phyloP scores from a whole-genome alignment of 2,113 vertebrate species.

The Grus americana region DNA sequence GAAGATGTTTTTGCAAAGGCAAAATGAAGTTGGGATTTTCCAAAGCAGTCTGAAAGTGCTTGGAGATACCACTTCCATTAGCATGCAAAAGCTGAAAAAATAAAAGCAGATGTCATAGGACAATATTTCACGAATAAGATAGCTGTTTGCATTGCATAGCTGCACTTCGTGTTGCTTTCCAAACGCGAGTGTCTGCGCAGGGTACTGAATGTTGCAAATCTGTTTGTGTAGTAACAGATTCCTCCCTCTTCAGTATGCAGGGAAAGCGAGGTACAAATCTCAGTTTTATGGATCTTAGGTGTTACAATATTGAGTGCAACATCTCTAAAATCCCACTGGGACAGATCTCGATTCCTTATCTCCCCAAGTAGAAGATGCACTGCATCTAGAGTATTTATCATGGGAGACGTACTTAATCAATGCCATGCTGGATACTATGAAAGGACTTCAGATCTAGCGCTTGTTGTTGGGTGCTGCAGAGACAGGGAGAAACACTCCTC shows the following conservation, averaged over 20 bases:
- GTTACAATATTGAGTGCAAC: neutral
- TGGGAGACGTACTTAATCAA: neutral
- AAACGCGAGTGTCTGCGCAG: accelerated
- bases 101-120: neutral
- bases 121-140: neutral
- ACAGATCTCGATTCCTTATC: neutral
- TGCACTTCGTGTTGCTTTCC: neutral
- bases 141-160: neutral
- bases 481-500: neutral
- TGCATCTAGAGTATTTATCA: neutral
- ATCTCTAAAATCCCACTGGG: neutral
- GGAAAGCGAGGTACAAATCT: neutral
- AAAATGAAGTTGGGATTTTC: neutral
- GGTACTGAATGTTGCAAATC: neutral
- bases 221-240: neutral
- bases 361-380: neutral
- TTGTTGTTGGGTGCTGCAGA: neutral
- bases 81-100: neutral
- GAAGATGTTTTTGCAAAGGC: neutral
- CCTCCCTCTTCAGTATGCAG: neutral
- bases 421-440: neutral
- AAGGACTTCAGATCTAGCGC: neutral
- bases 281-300: neutral
- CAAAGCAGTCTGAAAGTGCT: neutral
- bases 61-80: neutral